Evolutionary conservation across 64 coral and sea anemone species (phyloP).

Genomic region (Porites lutea): DNA sequence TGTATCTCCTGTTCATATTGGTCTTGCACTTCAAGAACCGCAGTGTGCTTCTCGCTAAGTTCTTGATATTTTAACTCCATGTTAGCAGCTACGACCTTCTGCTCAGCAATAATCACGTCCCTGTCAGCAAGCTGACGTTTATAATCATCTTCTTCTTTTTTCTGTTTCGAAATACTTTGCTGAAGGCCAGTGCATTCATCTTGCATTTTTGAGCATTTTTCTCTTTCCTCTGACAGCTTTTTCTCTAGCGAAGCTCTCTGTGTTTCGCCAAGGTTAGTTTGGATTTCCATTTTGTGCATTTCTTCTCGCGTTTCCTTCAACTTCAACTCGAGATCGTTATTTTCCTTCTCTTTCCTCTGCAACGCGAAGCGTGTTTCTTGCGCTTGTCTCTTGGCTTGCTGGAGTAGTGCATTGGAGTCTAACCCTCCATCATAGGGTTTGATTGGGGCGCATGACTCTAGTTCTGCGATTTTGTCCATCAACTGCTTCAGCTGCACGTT

Average conservation of each 20-base stretch:
- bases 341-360: constrained; percentile 43
- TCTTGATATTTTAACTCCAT: constrained; percentile 48
- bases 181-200: background rate
- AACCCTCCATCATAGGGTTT: background rate
- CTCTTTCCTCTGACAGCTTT: background rate
- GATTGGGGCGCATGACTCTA: background rate
- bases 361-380: constrained; percentile 17
- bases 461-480: constrained; percentile 20
- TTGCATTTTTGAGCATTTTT: background rate
- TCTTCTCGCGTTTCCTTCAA: constrained; percentile 31
- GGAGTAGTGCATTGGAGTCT: background rate
- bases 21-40: background rate
- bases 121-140: constrained; percentile 10
- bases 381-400: constrained; percentile 36
- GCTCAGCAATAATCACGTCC: constrained; percentile 30
- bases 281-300: constrained; percentile 41
- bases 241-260: background rate
- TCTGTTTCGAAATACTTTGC: background rate
- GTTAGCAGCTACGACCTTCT: constrained; percentile 4
- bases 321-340: constrained; percentile 4
- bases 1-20: constrained; percentile 15
- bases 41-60: background rate
- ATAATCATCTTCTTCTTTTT: background rate
- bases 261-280: background rate
- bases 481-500: constrained; percentile 29